Evolutionary conservation across 2,797 vertebrate species (phyloP).

Genomic region (Capromys pilorides): DNA sequence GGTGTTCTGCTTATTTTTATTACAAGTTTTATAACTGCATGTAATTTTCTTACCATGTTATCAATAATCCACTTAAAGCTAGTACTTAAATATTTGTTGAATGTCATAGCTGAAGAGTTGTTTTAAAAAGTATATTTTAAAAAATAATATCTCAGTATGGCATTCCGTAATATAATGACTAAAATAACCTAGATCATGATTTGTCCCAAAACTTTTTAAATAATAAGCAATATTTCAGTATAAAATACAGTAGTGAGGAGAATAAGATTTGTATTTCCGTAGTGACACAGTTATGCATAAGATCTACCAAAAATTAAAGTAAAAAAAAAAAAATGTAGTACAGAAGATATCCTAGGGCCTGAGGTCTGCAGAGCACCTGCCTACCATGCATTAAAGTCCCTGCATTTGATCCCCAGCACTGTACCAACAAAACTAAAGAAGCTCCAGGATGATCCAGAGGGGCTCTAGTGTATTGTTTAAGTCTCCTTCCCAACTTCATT

Average conservation of each 20-base stretch:
- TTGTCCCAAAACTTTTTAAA: slow-evolving; percentile 56
- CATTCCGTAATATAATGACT: slow-evolving; percentile 50
- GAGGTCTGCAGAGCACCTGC: neutral
- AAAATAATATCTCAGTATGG: neutral
- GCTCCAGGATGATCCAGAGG: neutral
- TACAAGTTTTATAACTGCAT: slow-evolving; percentile 79
- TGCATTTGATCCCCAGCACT: neutral
- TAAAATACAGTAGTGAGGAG: slow-evolving; percentile 67
- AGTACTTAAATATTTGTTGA: slow-evolving; percentile 83
- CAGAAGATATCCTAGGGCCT: neutral
- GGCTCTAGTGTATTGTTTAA: neutral
- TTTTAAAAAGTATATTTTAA: slow-evolving; percentile 68
- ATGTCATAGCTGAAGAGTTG: slow-evolving; percentile 78
- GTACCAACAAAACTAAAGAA: neutral
- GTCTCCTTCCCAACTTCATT: neutral
- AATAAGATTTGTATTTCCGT: slow-evolving; percentile 34
- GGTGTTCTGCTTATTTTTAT: slow-evolving; percentile 86
- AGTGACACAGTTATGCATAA: neutral
- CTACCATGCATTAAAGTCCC: neutral
- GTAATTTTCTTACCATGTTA: slow-evolving; percentile 83
- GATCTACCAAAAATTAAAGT: slow-evolving; percentile 42
- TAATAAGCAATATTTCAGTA: neutral
- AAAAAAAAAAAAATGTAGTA: slow-evolving; percentile 24
- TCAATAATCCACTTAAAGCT: slow-evolving; percentile 83
- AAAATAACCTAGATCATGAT: slow-evolving; percentile 33